These are phyloP conservation scores for Hypothenemus hampei DNA, from an alignment of 1,140 invertebrate species.

Conservation along the genomic window DNA sequence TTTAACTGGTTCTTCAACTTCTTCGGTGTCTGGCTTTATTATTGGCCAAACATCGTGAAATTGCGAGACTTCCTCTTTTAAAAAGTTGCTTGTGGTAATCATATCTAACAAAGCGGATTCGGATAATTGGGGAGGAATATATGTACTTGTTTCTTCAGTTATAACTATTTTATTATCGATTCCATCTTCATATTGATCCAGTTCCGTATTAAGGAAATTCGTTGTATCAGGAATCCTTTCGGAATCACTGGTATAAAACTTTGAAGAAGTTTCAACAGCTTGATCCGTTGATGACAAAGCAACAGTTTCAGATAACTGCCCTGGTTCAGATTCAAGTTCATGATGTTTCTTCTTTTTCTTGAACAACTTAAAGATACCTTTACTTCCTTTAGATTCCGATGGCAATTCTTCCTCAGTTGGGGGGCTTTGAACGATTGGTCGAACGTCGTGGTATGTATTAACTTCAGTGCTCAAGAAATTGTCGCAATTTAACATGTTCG, in stretches of 20 bases:
- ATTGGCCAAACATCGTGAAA: slow-evolving; percentile 21
- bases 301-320: neutral
- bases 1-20: slow-evolving; percentile 9
- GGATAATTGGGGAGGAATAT: slow-evolving; percentile 10
- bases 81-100: slow-evolving; percentile 18
- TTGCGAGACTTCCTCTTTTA: slow-evolving; percentile 24
- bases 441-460: slow-evolving; percentile 30
- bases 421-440: neutral
- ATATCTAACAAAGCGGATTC: slow-evolving; percentile 13
- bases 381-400: slow-evolving; percentile 7
- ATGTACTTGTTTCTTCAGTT: neutral
- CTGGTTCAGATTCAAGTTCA: slow-evolving; percentile 1
- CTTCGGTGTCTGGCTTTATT: slow-evolving; percentile 4
- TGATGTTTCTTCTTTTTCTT: slow-evolving; percentile 18
- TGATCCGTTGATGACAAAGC: slow-evolving; percentile 11
- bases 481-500: slow-evolving; percentile 30
- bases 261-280: slow-evolving; percentile 14
- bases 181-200: slow-evolving; percentile 28
- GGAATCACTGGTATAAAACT: slow-evolving; percentile 2
- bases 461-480: slow-evolving; percentile 34
- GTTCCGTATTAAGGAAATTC: slow-evolving; percentile 31
- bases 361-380: slow-evolving; percentile 24
- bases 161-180: neutral
- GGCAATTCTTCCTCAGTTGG: neutral
- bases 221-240: slow-evolving; percentile 24